Evolutionary conservation across 2,888 invertebrate genomes (phyloP).

Genomic region (Luperina testacea): DNA sequence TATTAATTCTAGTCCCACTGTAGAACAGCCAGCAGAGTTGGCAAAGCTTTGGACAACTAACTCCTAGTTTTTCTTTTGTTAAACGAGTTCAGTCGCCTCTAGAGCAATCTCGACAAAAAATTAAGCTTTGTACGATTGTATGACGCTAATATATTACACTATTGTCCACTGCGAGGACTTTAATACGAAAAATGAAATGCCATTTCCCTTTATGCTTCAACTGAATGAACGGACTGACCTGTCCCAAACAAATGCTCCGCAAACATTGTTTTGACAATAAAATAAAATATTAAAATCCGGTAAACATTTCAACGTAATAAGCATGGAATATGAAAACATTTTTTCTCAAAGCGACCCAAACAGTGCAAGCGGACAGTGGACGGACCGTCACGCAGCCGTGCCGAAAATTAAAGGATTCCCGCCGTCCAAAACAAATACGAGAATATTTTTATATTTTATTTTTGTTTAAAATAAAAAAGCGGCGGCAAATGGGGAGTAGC

Average conservation of each 20-base stretch:
- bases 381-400: conserved; percentile 84
- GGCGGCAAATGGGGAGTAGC: conserved; percentile 79
- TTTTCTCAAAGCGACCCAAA: conserved; percentile 83
- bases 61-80: conserved; percentile 73
- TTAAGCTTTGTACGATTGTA: conserved; percentile 72
- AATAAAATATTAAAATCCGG: conserved; percentile 70
- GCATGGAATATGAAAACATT: conserved; percentile 81
- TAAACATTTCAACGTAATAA: conserved; percentile 74
- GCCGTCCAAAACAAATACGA: conserved; percentile 89
- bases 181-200: conserved; percentile 47
- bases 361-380: conserved; percentile 79
- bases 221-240: conserved; percentile 23
- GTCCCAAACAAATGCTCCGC: conserved; percentile 47
- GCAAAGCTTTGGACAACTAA: conserved; percentile 74
- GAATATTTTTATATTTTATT: conserved; percentile 90
- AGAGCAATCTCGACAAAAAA: conserved; percentile 71
- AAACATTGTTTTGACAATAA: conserved; percentile 64
- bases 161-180: conserved; percentile 61
- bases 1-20: conserved; percentile 56
- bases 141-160: conserved; percentile 72
- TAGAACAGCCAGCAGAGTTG: conserved; percentile 68
- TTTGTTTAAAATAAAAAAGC: conserved; percentile 85
- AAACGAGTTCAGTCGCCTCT: conserved; percentile 70
- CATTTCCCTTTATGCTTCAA: conserved; percentile 39
- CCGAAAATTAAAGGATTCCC: conserved; percentile 90